Evolutionary conservation across 1,140 invertebrate species (phyloP).

Genomic region (Bombus waltoni): DNA sequence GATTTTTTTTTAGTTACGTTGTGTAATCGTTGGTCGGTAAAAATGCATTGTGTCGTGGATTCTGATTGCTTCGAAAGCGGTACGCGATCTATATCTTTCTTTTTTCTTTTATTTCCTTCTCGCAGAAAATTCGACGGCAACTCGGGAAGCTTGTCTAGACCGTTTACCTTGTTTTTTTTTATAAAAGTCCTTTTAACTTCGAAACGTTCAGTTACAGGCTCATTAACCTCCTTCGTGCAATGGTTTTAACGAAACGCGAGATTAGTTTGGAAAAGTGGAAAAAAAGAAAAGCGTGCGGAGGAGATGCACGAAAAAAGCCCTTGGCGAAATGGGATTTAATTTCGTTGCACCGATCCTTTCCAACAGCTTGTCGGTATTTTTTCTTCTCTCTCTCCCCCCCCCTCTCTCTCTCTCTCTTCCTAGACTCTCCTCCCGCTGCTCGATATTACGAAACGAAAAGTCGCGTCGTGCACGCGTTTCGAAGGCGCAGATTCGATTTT

Average conservation of each 20-base stretch:
- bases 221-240: not conserved
- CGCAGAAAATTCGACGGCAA: not conserved
- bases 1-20: too few relatives aligned
- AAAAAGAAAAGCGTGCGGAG: too few relatives aligned
- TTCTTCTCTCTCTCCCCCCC: not conserved
- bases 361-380: not conserved
- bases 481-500: conserved; percentile 20
- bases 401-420: not conserved
- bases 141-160: not conserved
- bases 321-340: conserved; percentile 35
- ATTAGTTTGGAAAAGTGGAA: not conserved
- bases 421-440: not conserved
- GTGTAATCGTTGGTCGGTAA: too few relatives aligned
- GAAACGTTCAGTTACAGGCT: not conserved
- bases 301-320: not conserved
- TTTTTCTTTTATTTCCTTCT: not conserved
- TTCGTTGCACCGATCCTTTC: conserved; percentile 8
- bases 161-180: not conserved
- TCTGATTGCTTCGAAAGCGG: not conserved
- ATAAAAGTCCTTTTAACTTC: not conserved
- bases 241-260: conserved; percentile 22
- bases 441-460: conserved; percentile 12
- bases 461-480: not conserved
- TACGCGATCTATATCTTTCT: not conserved
- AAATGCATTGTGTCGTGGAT: not conserved